Percentiles rank a stretch among this genome's conserved stretches.
These are phyloP conservation scores for Microctonus aethiopoides DNA, from an alignment of 2,888 invertebrate species.

Conservation along the genomic window DNA sequence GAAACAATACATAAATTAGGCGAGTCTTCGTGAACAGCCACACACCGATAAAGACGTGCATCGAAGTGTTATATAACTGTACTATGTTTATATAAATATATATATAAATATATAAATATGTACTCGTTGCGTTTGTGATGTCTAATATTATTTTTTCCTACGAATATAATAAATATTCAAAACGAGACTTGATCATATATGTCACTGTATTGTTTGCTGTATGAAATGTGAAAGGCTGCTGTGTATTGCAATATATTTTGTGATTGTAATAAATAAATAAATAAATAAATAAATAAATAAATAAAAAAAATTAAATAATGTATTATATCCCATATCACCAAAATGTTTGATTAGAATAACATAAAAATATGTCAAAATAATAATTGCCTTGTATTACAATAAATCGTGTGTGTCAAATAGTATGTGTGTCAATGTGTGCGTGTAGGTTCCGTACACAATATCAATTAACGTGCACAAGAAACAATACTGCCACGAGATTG, in stretches of 20 bases:
- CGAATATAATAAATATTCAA: neutral
- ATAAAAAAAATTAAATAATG: neutral
- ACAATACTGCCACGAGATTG: slow-evolving; percentile 67
- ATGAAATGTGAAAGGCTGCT: too few relatives aligned
- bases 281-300: too few relatives aligned
- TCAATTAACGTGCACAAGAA: slow-evolving; percentile 67
- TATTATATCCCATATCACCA: too few relatives aligned
- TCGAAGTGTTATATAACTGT: slow-evolving; percentile 37
- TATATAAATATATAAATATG: too few relatives aligned
- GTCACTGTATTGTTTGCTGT: neutral
- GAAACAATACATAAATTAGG: slow-evolving; percentile 38
- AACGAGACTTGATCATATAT: neutral
- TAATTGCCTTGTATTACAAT: neutral
- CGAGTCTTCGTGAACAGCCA: slow-evolving; percentile 49
- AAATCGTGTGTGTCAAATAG: slow-evolving; percentile 21
- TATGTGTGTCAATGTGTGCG: slow-evolving; percentile 38
- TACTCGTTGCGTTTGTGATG: slow-evolving; percentile 13
- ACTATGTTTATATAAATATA: slow-evolving; percentile 36
- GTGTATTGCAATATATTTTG: too few relatives aligned
- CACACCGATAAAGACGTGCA: slow-evolving; percentile 52
- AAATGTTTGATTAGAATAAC: too few relatives aligned
- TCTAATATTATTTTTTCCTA: slow-evolving; percentile 12
- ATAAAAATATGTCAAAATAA: neutral
- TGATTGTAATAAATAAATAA: too few relatives aligned
- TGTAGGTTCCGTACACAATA: slow-evolving; percentile 65